Conservation (phyloP, 2,113 vertebrate species). For the Opisthocomus hoazin region DNA sequence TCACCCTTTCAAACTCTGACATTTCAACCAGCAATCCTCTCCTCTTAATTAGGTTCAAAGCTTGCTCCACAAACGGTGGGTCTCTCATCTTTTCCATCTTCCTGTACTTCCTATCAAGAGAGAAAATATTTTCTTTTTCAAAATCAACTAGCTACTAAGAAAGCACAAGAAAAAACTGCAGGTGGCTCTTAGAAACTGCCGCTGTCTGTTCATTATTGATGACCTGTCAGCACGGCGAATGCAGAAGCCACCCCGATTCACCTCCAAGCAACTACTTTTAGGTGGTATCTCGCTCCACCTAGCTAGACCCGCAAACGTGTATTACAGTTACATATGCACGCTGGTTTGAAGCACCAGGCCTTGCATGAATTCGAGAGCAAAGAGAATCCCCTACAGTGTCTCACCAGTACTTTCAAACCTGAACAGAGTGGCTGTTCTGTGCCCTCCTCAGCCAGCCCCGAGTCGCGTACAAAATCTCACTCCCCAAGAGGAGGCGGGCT, state of each 20-base stretch:
- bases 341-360: not conserved
- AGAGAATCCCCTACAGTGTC: not conserved
- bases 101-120: constrained; percentile 47
- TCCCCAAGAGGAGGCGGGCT: not conserved
- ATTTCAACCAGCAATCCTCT: constrained; percentile 20
- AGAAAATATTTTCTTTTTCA: constrained; percentile 49
- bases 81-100: constrained; percentile 56
- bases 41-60: constrained; percentile 31
- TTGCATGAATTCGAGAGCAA: not conserved
- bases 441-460: not conserved
- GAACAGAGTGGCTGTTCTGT: not conserved
- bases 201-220: not conserved
- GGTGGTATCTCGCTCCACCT: not conserved
- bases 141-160: constrained; percentile 22
- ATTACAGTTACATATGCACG: not conserved
- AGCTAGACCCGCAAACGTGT: not conserved
- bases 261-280: not conserved
- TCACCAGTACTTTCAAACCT: not conserved
- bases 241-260: not conserved
- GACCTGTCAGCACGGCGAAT: not conserved
- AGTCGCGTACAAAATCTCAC: not conserved
- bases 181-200: not conserved
- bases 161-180: not conserved
- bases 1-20: constrained; percentile 21
- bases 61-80: constrained; percentile 13